Conservation (phyloP, 1,140 invertebrate genomes). For the Leptinotarsa defecta region DNA sequence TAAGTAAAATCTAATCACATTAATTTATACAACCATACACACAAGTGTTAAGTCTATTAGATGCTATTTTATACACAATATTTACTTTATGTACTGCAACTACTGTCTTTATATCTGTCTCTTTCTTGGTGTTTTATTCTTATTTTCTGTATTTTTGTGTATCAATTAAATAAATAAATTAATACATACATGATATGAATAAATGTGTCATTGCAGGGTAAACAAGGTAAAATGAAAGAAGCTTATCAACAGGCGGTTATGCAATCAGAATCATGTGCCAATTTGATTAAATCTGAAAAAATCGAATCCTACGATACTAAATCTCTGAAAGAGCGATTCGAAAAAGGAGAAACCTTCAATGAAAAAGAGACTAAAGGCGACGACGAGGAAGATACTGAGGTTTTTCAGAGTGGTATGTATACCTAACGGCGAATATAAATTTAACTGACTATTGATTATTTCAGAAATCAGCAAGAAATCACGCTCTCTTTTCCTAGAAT, state of each 20-base stretch:
- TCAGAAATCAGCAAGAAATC: constrained; percentile 85
- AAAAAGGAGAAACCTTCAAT: constrained; percentile 74
- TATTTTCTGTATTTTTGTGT: no score
- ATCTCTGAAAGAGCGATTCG: constrained; percentile 80
- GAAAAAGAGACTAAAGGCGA: constrained; percentile 62
- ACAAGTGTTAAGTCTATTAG: no score
- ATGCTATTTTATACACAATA: no score
- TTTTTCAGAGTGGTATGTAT: constrained; percentile 78
- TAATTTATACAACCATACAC: no score
- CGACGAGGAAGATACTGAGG: constrained; percentile 73
- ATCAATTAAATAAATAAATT: no score
- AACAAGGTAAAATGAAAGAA: constrained; percentile 88
- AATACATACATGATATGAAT: no score
- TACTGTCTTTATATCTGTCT: no score
- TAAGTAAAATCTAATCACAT: no score
- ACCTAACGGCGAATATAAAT: neutral
- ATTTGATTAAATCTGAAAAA: constrained; percentile 49
- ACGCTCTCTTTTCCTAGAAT: constrained; percentile 80
- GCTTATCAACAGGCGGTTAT: constrained; percentile 88
- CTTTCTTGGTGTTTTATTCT: no score
- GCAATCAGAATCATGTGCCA: constrained; percentile 63
- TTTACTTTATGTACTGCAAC: no score
- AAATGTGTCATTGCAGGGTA: constrained; percentile 63
- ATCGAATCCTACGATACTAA: constrained; percentile 67
- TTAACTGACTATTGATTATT: constrained; percentile 29